Evolutionary conservation across 1,140 invertebrate species (phyloP).

Genomic region (Leptinotarsa defecta): DNA sequence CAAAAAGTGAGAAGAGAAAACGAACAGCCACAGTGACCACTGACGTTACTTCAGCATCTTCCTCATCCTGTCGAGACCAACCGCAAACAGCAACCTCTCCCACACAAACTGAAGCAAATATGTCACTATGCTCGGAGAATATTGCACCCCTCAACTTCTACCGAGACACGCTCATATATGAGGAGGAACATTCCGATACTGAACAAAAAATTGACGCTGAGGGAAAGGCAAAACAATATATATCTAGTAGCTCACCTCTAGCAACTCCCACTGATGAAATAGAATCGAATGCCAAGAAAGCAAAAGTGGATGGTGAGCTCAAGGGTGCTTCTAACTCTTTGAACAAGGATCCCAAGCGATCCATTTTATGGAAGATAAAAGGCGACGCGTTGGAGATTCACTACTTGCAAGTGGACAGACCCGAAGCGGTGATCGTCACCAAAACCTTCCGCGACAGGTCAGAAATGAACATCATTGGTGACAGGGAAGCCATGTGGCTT

Average conservation of each 20-base stretch:
- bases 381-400: slow-evolving; percentile 79
- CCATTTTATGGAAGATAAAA: slow-evolving; percentile 81
- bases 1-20: slow-evolving; percentile 74
- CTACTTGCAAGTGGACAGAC: slow-evolving; percentile 93
- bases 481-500: slow-evolving; percentile 66
- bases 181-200: slow-evolving; percentile 61
- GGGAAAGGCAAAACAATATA: slow-evolving; percentile 30
- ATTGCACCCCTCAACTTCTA: slow-evolving; percentile 80
- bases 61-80: slow-evolving; percentile 49
- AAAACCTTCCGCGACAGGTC: slow-evolving; percentile 92
- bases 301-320: slow-evolving; percentile 33
- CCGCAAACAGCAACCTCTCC: slow-evolving; percentile 47
- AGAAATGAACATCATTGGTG: slow-evolving; percentile 52
- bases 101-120: slow-evolving; percentile 26
- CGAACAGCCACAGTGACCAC: slow-evolving; percentile 69
- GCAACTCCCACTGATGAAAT: slow-evolving; percentile 36
- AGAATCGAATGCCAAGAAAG: slow-evolving; percentile 12
- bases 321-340: slow-evolving; percentile 50
- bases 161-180: slow-evolving; percentile 79
- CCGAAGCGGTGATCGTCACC: slow-evolving; percentile 91
- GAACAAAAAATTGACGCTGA: slow-evolving; percentile 33
- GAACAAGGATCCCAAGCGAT: slow-evolving; percentile 78
- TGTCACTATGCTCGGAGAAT: slow-evolving; percentile 55
- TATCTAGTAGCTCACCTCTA: not conserved
- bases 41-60: slow-evolving; percentile 59